Evolutionary conservation across 2,797 vertebrate species (phyloP).

Genomic region (Galago senegalensis): DNA sequence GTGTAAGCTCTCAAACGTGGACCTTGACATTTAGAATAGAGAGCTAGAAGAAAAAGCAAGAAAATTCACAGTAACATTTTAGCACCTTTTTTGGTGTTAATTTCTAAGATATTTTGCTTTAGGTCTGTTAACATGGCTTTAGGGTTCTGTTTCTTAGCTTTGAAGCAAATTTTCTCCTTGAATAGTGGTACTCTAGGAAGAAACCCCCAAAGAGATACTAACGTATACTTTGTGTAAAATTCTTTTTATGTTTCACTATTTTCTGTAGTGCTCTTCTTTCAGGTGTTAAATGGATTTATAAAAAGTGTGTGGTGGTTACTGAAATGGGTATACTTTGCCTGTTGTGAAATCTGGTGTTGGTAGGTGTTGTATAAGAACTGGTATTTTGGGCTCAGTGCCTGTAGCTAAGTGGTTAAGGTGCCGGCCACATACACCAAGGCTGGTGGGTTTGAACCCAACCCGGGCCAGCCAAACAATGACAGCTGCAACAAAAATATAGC

Average conservation of each 20-base stretch:
- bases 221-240: slow-evolving; percentile 3
- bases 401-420: too few species aligned
- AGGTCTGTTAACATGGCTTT: slow-evolving; percentile 33
- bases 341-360: not conserved
- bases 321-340: slow-evolving; percentile 25
- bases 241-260: slow-evolving; percentile 38
- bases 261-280: slow-evolving; percentile 23
- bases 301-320: slow-evolving; percentile 25
- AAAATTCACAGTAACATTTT: not conserved
- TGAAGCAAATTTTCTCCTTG: slow-evolving; percentile 1
- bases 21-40: slow-evolving; percentile 38
- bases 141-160: slow-evolving; percentile 47
- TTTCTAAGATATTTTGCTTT: slow-evolving; percentile 37
- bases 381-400: not conserved
- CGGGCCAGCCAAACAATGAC: too few species aligned
- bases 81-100: slow-evolving; percentile 39
- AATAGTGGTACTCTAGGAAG: not conserved
- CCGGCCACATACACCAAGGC: too few species aligned
- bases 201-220: not conserved
- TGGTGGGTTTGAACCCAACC: too few species aligned
- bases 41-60: slow-evolving; percentile 19
- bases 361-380: not conserved
- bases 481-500: too few species aligned
- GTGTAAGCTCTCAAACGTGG: not conserved
- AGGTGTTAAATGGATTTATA: slow-evolving; percentile 18